Conservation (phyloP, 2,113 vertebrate genomes). For the Dasypus novemcinctus region DNA sequence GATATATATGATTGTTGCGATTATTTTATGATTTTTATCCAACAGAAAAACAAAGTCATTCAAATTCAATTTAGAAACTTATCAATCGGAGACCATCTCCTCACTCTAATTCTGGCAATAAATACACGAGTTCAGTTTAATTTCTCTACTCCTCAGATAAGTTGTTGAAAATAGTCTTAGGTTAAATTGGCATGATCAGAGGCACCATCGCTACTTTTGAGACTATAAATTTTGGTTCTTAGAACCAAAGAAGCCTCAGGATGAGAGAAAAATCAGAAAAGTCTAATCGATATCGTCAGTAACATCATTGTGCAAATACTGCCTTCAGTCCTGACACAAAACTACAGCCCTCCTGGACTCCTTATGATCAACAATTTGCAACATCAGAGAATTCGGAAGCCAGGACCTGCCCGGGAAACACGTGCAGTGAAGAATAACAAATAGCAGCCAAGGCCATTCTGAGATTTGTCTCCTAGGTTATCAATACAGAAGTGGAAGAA, state of each 20-base stretch:
- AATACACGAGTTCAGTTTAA: not conserved
- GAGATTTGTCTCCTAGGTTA: not conserved
- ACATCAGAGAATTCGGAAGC: not conserved
- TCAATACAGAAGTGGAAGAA: not conserved
- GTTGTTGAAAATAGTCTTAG: not conserved
- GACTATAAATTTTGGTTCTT: slow-evolving; percentile 36
- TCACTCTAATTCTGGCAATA: not conserved
- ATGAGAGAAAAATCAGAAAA: not conserved
- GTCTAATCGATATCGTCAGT: not conserved
- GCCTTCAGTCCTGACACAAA: not conserved
- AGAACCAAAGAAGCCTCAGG: not conserved
- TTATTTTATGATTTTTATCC: not conserved
- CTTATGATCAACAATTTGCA: not conserved
- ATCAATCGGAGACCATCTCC: not conserved
- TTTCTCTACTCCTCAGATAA: not conserved
- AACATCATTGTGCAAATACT: not conserved
- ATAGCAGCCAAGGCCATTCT: not conserved
- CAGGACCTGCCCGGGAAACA: not conserved
- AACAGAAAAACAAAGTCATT: not conserved
- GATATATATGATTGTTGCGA: not conserved
- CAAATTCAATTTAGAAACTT: slow-evolving; percentile 23
- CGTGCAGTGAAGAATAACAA: not conserved
- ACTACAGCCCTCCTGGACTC: not conserved
- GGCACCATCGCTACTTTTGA: not conserved
- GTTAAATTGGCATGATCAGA: not conserved